A percentile compares a stretch with the other conserved stretches of the same genome.
phyloP scores from a whole-genome alignment of 2,888 invertebrate genomes.

The Protonemura montana region DNA sequence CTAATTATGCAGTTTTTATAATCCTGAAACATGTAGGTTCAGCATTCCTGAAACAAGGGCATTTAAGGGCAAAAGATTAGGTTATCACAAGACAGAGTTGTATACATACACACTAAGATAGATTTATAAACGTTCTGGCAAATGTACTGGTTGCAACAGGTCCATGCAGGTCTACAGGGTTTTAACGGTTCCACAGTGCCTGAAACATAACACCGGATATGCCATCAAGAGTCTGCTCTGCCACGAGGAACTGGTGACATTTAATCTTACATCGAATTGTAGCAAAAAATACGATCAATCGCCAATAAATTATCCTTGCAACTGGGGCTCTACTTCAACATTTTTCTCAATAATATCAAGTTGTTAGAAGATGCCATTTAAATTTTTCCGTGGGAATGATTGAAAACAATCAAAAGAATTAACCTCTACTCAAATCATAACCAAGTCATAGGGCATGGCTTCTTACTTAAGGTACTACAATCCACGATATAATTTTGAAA shows the following conservation, averaged over 20 bases:
- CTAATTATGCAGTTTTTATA: neutral
- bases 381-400: too few species aligned
- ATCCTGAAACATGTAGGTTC: neutral
- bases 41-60: slow-evolving; percentile 26
- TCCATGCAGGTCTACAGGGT: neutral
- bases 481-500: too few species aligned
- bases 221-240: neutral
- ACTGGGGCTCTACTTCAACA: neutral
- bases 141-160: neutral
- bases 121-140: neutral
- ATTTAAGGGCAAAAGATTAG: neutral
- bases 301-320: neutral
- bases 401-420: too few species aligned
- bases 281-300: neutral
- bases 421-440: too few species aligned
- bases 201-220: neutral
- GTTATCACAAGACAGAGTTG: neutral
- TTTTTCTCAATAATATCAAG: neutral
- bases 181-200: neutral
- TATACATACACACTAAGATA: slow-evolving; percentile 12
- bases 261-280: neutral
- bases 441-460: too few species aligned
- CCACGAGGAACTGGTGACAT: neutral
- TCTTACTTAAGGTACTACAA: too few species aligned
- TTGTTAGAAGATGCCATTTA: too few species aligned